These are phyloP conservation scores for Nasonia vitripennis DNA, from an alignment of 1,140 invertebrate genomes.

Conservation along the genomic window DNA sequence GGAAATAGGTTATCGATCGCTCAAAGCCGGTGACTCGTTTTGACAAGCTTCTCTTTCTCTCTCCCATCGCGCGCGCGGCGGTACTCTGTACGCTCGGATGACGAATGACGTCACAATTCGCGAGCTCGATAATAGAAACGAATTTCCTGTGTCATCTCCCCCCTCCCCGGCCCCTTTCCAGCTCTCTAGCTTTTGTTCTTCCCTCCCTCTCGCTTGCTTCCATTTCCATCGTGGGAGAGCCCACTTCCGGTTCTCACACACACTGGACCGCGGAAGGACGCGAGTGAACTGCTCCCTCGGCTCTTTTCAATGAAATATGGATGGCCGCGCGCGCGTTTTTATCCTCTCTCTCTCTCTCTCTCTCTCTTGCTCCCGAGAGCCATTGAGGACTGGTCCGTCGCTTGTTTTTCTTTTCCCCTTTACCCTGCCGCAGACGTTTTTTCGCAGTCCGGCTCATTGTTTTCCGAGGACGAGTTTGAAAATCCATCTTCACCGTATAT, in stretches of 20 bases:
- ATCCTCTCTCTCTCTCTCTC: not conserved
- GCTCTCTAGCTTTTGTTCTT: slow-evolving; percentile 49
- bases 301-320: slow-evolving; percentile 55
- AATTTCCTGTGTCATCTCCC: slow-evolving; percentile 62
- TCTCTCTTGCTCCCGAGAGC: not conserved
- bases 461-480: slow-evolving; percentile 11
- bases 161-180: slow-evolving; percentile 36
- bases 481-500: not conserved
- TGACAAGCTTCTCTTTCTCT: slow-evolving; percentile 50
- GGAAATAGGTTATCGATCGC: slow-evolving; percentile 68
- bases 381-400: not conserved
- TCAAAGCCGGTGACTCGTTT: slow-evolving; percentile 56
- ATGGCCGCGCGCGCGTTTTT: slow-evolving; percentile 48
- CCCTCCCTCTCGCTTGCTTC: not conserved
- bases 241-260: slow-evolving; percentile 55
- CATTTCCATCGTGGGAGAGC: slow-evolving; percentile 41
- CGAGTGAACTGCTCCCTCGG: not conserved
- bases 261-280: slow-evolving; percentile 32
- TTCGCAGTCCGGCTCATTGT: not conserved
- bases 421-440: not conserved
- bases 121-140: slow-evolving; percentile 61
- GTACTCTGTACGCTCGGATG: not conserved
- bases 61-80: not conserved
- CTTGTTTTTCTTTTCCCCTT: slow-evolving; percentile 1
- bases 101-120: slow-evolving; percentile 55